Conservation (phyloP, 2,888 invertebrate genomes). For the Eristalis pertinax region DNA sequence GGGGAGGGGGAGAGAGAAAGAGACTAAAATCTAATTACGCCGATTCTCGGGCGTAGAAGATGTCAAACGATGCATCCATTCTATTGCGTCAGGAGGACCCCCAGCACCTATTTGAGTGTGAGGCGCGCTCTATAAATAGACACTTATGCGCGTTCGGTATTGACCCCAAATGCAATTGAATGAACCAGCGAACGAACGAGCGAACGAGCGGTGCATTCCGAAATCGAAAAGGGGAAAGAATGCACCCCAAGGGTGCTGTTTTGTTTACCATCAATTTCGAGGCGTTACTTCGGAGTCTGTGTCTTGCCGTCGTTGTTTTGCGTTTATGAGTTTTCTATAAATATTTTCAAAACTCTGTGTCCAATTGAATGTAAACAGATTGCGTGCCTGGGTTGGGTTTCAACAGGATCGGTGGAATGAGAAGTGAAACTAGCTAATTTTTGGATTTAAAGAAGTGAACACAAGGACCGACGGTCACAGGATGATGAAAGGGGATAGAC, state of each 20-base stretch:
- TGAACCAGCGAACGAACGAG: slow-evolving; percentile 34
- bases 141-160: slow-evolving; percentile 43
- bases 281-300: slow-evolving; percentile 40
- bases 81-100: slow-evolving; percentile 70
- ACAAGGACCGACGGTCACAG: neutral
- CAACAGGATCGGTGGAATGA: neutral
- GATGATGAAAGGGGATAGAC: neutral
- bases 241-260: slow-evolving; percentile 69
- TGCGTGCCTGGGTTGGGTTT: neutral
- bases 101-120: slow-evolving; percentile 59
- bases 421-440: neutral
- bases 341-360: slow-evolving; percentile 27
- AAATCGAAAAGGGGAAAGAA: slow-evolving; percentile 58
- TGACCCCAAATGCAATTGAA: slow-evolving; percentile 69
- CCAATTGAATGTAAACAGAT: slow-evolving; percentile 11
- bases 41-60: slow-evolving; percentile 56
- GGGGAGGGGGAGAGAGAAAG: too few species aligned
- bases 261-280: slow-evolving; percentile 56
- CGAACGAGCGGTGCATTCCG: slow-evolving; percentile 8
- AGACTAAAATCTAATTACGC: slow-evolving; percentile 63
- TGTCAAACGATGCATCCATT: slow-evolving; percentile 69
- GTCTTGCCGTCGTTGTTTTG: neutral
- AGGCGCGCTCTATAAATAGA: slow-evolving; percentile 58
- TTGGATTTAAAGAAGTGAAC: neutral
- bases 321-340: slow-evolving; percentile 35